Conservation (phyloP, 2,888 invertebrate species). For the Malthinus flaveolus region DNA sequence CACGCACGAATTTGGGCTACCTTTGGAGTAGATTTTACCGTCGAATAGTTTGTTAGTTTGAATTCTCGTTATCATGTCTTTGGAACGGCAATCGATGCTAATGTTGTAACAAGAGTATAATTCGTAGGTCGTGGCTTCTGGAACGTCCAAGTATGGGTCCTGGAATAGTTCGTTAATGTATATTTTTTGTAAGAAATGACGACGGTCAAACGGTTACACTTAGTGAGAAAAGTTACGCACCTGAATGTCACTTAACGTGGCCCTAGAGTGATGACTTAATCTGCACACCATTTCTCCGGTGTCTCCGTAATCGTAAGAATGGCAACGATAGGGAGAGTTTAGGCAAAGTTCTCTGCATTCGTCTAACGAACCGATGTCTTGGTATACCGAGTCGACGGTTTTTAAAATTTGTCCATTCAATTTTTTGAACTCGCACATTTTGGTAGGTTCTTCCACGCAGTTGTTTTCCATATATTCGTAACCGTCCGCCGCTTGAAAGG, state of each 20-base stretch:
- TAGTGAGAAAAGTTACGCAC: conserved; percentile 52
- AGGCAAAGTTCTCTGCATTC: conserved; percentile 88
- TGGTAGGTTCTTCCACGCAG: conserved; percentile 92
- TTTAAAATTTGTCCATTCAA: conserved; percentile 84
- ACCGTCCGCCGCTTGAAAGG: conserved; percentile 62
- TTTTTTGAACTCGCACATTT: conserved; percentile 91
- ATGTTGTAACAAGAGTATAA: conserved; percentile 93
- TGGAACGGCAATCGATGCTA: conserved; percentile 87
- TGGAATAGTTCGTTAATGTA: conserved; percentile 46
- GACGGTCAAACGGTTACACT: too few species aligned
- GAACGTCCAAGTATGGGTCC: conserved; percentile 89
- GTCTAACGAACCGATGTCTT: conserved; percentile 83
- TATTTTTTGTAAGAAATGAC: background rate
- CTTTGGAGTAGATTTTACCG: conserved; percentile 94
- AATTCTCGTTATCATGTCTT: conserved; percentile 91
- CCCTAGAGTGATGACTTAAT: conserved; percentile 87
- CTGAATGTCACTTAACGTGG: conserved; percentile 86
- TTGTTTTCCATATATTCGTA: conserved; percentile 90
- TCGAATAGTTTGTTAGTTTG: conserved; percentile 91
- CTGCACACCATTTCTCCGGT: conserved; percentile 93
- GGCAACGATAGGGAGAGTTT: conserved; percentile 88
- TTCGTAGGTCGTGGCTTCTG: conserved; percentile 90
- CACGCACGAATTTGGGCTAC: conserved; percentile 90
- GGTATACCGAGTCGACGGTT: conserved; percentile 91
- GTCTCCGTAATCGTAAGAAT: conserved; percentile 92